Evolutionary conservation across 1,140 invertebrate genomes (phyloP).

Genomic region (Apis cerana): DNA sequence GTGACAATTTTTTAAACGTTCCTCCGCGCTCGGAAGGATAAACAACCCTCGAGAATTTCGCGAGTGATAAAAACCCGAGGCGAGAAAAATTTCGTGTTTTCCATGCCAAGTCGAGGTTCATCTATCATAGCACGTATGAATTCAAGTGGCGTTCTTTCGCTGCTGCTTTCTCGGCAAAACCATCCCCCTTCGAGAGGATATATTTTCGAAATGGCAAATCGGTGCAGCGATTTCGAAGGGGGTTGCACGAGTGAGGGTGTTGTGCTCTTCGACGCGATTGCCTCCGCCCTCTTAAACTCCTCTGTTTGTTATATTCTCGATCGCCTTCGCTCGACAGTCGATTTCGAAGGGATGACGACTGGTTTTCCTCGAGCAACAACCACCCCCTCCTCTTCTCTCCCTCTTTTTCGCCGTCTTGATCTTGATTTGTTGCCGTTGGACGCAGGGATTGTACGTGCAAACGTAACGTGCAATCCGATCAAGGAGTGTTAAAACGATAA

Average conservation of each 20-base stretch:
- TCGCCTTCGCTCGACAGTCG: slow-evolving; percentile 8
- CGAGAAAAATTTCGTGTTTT: neutral
- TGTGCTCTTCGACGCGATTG: neutral
- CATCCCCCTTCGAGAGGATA: neutral
- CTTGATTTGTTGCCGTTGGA: slow-evolving; percentile 48
- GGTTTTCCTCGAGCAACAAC: neutral
- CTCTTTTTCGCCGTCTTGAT: slow-evolving; percentile 11
- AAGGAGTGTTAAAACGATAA: neutral
- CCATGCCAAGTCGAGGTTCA: neutral
- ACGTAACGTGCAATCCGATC: neutral
- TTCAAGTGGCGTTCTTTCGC: neutral
- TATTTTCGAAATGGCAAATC: slow-evolving; percentile 22
- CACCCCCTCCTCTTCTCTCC: neutral
- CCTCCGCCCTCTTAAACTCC: slow-evolving; percentile 5
- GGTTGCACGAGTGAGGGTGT: neutral
- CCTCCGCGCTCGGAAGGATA: neutral
- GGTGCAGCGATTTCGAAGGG: neutral
- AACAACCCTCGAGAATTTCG: slow-evolving; percentile 6
- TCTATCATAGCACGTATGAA: slow-evolving; percentile 4
- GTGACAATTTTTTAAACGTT: slow-evolving; percentile 24
- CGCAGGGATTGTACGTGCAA: neutral
- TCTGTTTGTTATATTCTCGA: slow-evolving; percentile 43
- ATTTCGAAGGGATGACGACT: neutral
- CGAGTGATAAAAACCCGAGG: neutral
- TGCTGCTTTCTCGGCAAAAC: neutral